Evolutionary conservation across 2,113 vertebrate genomes (phyloP).

Genomic region (Stigmatopora nigra): DNA sequence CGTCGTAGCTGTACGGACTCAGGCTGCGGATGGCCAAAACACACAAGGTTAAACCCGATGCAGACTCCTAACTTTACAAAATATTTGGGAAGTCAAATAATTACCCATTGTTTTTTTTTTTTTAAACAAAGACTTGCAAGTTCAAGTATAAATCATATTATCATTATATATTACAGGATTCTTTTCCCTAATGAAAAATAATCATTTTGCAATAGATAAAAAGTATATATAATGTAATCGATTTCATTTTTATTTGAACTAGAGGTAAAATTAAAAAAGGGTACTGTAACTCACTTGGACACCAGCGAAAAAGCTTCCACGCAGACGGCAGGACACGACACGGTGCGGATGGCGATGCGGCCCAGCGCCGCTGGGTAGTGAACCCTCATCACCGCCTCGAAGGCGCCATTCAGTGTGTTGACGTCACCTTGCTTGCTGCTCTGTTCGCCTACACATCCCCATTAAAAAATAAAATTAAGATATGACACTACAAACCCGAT

Average conservation of each 20-base stretch:
- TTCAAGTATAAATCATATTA: no score
- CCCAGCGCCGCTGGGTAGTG: conserved; percentile 90
- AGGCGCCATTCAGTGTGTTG: conserved; percentile 84
- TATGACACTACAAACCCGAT: no score
- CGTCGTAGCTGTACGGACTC: conserved; percentile 92
- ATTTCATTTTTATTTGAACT: no score
- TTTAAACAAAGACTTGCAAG: no score
- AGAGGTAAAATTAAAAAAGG: no score
- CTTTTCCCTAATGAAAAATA: no score
- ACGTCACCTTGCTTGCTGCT: conserved; percentile 90
- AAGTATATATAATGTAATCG: no score
- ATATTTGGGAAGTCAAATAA: no score
- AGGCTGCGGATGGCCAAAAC: conserved; percentile 69
- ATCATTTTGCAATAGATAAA: no score
- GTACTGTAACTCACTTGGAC: conserved; percentile 76
- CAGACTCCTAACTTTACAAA: no score
- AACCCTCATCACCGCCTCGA: conserved; percentile 90
- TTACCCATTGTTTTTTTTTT: no score
- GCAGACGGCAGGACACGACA: conserved; percentile 92
- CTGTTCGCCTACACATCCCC: conserved; percentile 75
- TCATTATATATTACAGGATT: no score
- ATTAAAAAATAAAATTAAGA: neutral
- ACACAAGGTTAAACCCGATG: neutral
- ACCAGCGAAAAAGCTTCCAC: conserved; percentile 89
- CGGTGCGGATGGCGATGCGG: conserved; percentile 82